phyloP scores from a whole-genome alignment of 2,888 invertebrate species.

The Parasteatoda lunata region DNA sequence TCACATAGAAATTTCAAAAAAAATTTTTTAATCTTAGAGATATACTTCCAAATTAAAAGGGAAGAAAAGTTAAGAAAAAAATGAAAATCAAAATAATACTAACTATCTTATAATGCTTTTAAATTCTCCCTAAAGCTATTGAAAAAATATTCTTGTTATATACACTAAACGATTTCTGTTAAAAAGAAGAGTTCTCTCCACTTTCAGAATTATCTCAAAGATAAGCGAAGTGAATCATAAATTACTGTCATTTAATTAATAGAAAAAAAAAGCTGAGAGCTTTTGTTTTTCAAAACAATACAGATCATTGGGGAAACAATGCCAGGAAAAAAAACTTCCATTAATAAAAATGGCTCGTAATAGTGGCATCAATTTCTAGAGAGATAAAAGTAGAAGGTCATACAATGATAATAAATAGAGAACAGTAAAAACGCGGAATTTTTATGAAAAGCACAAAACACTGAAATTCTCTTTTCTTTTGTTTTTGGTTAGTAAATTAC shows the following conservation, averaged over 20 bases:
- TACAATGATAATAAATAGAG: conserved; percentile 1
- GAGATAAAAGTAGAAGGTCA: conserved; percentile 15
- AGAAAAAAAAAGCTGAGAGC: neutral
- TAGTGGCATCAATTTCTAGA: neutral
- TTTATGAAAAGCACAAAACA: conserved; percentile 33
- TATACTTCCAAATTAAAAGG: too few relatives aligned
- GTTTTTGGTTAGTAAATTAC: neutral
- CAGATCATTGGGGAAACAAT: neutral
- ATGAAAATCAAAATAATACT: too few relatives aligned
- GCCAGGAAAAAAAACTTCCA: neutral
- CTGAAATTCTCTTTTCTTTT: conserved; percentile 6
- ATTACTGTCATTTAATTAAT: conserved; percentile 23
- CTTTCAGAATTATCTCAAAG: conserved; percentile 2
- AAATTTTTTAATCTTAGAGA: too few relatives aligned
- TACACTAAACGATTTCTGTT: neutral
- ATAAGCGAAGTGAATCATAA: conserved; percentile 23
- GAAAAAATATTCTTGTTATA: too few relatives aligned
- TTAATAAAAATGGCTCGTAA: too few relatives aligned
- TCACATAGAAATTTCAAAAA: too few relatives aligned
- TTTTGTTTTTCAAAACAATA: neutral
- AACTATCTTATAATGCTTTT: too few relatives aligned
- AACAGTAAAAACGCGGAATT: conserved; percentile 18
- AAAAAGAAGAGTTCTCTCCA: neutral
- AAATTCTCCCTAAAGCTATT: too few relatives aligned
- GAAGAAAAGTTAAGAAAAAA: too few relatives aligned